Evolutionary conservation across 2,888 invertebrate species (phyloP).

Genomic region (Drosophila leonis): DNA sequence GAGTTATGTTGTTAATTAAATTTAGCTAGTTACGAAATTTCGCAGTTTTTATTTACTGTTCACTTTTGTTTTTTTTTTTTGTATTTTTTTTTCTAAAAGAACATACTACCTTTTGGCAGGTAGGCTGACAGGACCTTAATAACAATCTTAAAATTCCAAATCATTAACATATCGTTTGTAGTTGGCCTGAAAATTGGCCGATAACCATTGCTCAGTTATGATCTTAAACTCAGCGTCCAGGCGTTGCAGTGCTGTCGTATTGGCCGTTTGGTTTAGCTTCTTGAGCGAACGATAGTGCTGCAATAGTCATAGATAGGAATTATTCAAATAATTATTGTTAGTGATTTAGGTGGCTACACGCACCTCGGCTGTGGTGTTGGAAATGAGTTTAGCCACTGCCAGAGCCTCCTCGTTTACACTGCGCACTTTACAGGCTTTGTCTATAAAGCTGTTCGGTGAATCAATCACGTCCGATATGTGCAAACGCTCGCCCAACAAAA

Average conservation of each 20-base stretch:
- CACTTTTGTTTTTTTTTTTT: neutral
- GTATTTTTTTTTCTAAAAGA: conserved; percentile 13
- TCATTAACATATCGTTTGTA: conserved; percentile 77
- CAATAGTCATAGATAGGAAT: neutral
- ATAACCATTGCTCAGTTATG: conserved; percentile 83
- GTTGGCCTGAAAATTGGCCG: conserved; percentile 81
- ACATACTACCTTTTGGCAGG: conserved; percentile 41
- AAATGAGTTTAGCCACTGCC: conserved; percentile 89
- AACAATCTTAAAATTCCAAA: conserved; percentile 51
- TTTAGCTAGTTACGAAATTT: conserved; percentile 8
- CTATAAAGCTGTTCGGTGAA: conserved; percentile 90
- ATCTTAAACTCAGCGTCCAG: conserved; percentile 83
- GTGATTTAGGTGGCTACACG: neutral
- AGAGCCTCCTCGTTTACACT: conserved; percentile 92
- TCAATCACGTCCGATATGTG: conserved; percentile 87
- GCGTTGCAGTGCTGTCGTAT: conserved; percentile 64
- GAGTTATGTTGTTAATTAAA: neutral
- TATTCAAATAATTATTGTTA: neutral
- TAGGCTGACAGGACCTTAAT: neutral
- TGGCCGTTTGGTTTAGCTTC: conserved; percentile 58
- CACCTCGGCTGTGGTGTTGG: conserved; percentile 91
- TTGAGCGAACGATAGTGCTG: conserved; percentile 79
- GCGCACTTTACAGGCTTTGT: conserved; percentile 92
- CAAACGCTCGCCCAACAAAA: conserved; percentile 90
- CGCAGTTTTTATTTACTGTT: conserved; percentile 5